Evolutionary conservation across 2,888 invertebrate genomes (phyloP).

Genomic region (Nomada fabriciana): DNA sequence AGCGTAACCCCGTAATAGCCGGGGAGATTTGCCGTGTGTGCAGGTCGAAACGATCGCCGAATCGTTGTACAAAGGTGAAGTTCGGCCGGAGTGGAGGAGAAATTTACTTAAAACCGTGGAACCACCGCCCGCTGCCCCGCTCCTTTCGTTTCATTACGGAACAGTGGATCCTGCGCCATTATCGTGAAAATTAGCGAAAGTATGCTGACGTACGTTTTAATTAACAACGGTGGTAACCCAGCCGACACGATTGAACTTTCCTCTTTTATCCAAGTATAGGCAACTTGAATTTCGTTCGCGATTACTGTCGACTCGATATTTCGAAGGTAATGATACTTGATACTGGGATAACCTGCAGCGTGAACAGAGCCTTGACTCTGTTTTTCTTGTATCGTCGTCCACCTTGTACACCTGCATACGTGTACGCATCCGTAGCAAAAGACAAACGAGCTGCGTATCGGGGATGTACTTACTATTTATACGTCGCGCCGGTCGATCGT

Average conservation of each 20-base stretch:
- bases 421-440: conserved; percentile 25
- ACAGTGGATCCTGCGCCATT: conserved; percentile 1
- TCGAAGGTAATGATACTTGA: conserved; percentile 1
- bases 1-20: conserved; percentile 65
- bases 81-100: conserved; percentile 39
- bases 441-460: conserved; percentile 52
- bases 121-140: neutral
- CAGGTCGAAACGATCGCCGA: conserved; percentile 56
- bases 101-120: conserved; percentile 34
- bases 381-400: neutral
- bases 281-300: conserved; percentile 4
- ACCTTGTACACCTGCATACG: neutral
- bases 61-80: conserved; percentile 63
- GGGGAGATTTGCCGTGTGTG: conserved; percentile 66
- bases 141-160: conserved; percentile 27
- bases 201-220: conserved; percentile 3
- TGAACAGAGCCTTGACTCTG: neutral
- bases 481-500: conserved; percentile 52
- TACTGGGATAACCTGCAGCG: neutral
- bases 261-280: neutral
- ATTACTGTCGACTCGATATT: neutral
- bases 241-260: neutral
- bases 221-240: conserved; percentile 7
- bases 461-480: conserved; percentile 65
- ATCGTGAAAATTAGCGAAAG: conserved; percentile 24